Base-by-base conservation (phyloP, 2,888 invertebrate genomes). In the Brachynemurus nebulosus region DNA sequence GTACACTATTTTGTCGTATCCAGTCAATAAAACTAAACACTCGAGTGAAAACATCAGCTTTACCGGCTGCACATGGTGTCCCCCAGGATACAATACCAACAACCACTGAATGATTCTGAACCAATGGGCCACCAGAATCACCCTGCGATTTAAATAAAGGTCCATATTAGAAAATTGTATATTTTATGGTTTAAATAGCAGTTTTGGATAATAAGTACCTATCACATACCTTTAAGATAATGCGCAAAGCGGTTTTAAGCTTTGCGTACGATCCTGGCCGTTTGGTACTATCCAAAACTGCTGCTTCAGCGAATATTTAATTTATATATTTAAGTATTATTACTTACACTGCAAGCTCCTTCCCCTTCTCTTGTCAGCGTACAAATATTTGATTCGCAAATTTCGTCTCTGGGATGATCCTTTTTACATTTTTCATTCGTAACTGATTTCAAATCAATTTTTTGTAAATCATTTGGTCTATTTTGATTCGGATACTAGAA, bases 81-180 rank as follows among this genome's bases (percentile, higher is more conserved):
- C 66, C 67, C 66, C 66, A 68, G 2, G 67, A 67, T 20, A 67
- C 67, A 2, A 68, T 53, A 3, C 67, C 68, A n/a, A n/a, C n/a
- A n/a, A 67, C 60, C 0, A 76, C 76, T 47, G 69, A 65, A 0
- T 74, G 74, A 2, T 14, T 40, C 8, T 33, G 12, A 4, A 64
- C 66, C 12, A 70, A 56, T 1, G 76, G 72, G 49, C 77, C 77
- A 18, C 77, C 60, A 51, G 76, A 74, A 0, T 74, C 69, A 17
- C 67, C 57, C 50, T 42, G 35, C 5, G 16, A 33, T 25, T 14
- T 6, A n/a, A 33, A 33, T 6, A 33, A 8, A 33, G n/a, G n/a
- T n/a, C n/a, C 59, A 19, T n/a, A n/a, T n/a, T n/a, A n/a, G n/a
- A n/a, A n/a, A n/a, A n/a, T n/a, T n/a, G n/a, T n/a, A n/a, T n/a